Base-by-base conservation (phyloP, 2,113 vertebrate genomes). In the Scophthalmus maximus region DNA sequence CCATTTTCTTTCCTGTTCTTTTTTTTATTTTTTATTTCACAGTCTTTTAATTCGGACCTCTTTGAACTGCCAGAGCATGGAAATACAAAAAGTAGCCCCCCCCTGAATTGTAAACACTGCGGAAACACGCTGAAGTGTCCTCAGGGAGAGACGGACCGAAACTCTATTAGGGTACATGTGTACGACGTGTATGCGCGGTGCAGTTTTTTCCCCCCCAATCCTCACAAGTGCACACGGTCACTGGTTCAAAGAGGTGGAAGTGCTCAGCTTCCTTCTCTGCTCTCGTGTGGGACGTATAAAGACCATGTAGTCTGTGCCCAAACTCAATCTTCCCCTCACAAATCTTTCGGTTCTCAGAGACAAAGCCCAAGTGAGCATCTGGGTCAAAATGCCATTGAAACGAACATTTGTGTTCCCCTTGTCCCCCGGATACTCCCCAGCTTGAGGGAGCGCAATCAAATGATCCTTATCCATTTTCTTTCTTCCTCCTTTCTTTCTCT, bases 331-430 rank as follows among this genome's bases (percentile, higher is more conserved):
- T 74, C 62, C 61, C 34, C 30, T 64, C 76, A 84, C 76, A 80
- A 82, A 87, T 87, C 82, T 84, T 62, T 74, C 1, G 60, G n/a
- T 30, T 75, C 6, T 78, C 64, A 84, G 73, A 88, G 78, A 86
- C 68, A 72, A 86, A 88, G 60, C 23, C 5, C 73, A 65, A 62
- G 70, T 72, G 50, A 61, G 78, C 44, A 65, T 75, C 59, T 70
- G 52, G 77, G 72, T 73, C 9, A 8, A 68, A 78, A 67, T 79
- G 63, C 30, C 56, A 55, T 40, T 73, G 68, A 82, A 81, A 12
- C 52, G 59, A 62, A 55, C 59, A 58, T 79, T 25, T 49, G 51
- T 82, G n/a, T 87, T 82, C 76, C 46, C 61, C 53, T 59, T 69
- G 15, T 40, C 29, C 50, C 36, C 55, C 58, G 60, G 50, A 59